phyloP scores from a whole-genome alignment of 2,888 invertebrate genomes.

The Drosophila affinis region DNA sequence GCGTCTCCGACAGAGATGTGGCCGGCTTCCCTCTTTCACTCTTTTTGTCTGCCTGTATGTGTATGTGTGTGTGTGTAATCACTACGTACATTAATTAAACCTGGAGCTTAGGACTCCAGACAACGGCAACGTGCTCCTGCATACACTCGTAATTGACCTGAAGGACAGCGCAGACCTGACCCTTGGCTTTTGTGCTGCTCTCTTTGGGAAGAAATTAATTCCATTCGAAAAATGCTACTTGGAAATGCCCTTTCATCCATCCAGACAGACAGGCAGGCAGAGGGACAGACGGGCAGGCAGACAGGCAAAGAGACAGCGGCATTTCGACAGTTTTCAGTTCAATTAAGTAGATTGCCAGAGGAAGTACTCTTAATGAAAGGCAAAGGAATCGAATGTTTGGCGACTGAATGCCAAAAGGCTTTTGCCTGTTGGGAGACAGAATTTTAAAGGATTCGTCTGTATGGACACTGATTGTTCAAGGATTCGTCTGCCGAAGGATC shows the following conservation, averaged over 20 bases:
- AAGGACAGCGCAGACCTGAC: constrained; percentile 13
- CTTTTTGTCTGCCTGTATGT: neutral
- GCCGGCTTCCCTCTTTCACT: neutral
- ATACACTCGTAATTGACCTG: constrained; percentile 40
- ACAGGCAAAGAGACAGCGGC: constrained; percentile 5
- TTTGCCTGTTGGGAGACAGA: neutral
- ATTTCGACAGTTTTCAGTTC: constrained; percentile 50
- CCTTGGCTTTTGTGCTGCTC: constrained; percentile 11
- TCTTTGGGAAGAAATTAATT: constrained; percentile 31
- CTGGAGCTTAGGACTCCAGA: constrained; percentile 48
- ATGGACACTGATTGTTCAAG: neutral
- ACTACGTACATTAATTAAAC: constrained; percentile 72
- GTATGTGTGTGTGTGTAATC: constrained; percentile 46
- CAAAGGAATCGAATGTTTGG: constrained; percentile 7
- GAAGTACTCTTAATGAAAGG: constrained; percentile 40
- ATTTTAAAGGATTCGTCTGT: neutral
- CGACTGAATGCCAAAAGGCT: neutral
- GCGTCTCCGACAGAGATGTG: constrained; percentile 1
- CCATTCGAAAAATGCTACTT: constrained; percentile 38
- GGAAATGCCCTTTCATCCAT: constrained; percentile 42
- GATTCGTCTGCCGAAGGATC: neutral
- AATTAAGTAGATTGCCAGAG: constrained; percentile 47
- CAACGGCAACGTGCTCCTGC: constrained; percentile 62
- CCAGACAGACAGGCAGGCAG: constrained; percentile 14
- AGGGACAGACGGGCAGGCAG: neutral